A percentile compares a stretch with the other conserved stretches of the same genome.
Conservation (phyloP, 1,140 invertebrate genomes). For the Lerema accius region DNA sequence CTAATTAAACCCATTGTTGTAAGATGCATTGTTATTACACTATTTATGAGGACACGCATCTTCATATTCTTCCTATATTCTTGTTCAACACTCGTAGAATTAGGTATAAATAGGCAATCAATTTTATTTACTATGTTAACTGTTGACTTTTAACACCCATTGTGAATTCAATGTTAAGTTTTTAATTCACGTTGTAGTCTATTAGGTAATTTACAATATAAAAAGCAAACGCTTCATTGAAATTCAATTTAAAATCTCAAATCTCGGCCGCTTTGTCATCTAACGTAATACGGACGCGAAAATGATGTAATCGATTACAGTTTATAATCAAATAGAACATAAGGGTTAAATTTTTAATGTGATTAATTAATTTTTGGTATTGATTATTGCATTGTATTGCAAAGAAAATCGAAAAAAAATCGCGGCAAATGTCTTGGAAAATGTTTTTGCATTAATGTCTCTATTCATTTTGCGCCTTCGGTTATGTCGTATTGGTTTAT, state of each 20-base stretch:
- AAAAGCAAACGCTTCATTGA: slow-evolving; percentile 31
- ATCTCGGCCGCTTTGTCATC: slow-evolving; percentile 19
- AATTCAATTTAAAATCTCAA: slow-evolving; percentile 34
- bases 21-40: slow-evolving; percentile 1
- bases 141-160: slow-evolving; percentile 13
- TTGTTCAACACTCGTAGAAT: background rate
- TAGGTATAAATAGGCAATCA: slow-evolving; percentile 16
- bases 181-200: slow-evolving; percentile 1
- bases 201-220: slow-evolving; percentile 16
- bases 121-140: slow-evolving; percentile 27
- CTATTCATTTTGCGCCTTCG: too few relatives aligned
- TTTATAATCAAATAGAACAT: slow-evolving; percentile 11
- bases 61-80: background rate
- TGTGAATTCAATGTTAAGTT: background rate
- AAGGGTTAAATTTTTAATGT: slow-evolving; percentile 15
- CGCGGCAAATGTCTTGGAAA: background rate
- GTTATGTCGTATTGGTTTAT: too few relatives aligned
- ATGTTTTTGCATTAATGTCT: too few relatives aligned
- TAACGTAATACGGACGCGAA: slow-evolving; percentile 20
- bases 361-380: slow-evolving; percentile 18
- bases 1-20: background rate
- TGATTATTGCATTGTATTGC: slow-evolving; percentile 20
- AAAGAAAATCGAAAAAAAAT: slow-evolving; percentile 25
- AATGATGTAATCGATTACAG: slow-evolving; percentile 8
- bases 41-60: background rate